Base-by-base conservation (phyloP, 2,797 vertebrate genomes). In the Lates japonicus region DNA sequence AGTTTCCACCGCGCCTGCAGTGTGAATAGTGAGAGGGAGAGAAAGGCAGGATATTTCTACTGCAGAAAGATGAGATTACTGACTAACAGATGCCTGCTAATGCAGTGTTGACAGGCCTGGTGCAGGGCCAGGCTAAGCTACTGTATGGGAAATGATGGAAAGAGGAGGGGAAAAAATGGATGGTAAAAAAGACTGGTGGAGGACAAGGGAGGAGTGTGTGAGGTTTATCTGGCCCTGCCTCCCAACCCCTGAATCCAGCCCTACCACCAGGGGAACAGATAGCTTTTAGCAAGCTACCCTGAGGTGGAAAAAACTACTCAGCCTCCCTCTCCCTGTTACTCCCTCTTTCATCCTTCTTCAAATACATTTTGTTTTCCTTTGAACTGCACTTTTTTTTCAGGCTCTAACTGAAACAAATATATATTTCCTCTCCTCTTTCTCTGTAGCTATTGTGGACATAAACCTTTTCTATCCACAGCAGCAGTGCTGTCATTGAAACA, bases 181-280 rank as follows among this genome's bases (percentile, higher is more conserved):
- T 29, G 42, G 35, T 37, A 69, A 82, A 79, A 29, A 68, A 70
- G 74, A 80, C 74, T 41, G 51, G 83, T 79, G 75, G 35, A 65
- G 72, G 42, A 69, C 31, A 42, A 65, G 25, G 71, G 31, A 70
- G 13, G 65, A 0, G 49, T 31, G n/a, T n/a, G n/a, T n/a, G n/a
- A n/a, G n/a, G n/a, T n/a, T n/a, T n/a, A n/a, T n/a, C n/a, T n/a
- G n/a, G n/a, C n/a, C n/a, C n/a, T n/a, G n/a, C n/a, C n/a, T n/a
- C n/a, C n/a, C n/a, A n/a, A n/a, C n/a, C n/a, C n/a, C n/a, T n/a
- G n/a, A n/a, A n/a, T n/a, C n/a, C n/a, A n/a, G n/a, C n/a, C n/a
- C n/a, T n/a, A n/a, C n/a, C n/a, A 88, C 90, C 90, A 90, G 86
- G 92, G 93, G 90, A 93, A 89, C 87, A 84, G 86, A 93, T 85